Conservation (phyloP, 1,140 invertebrate genomes). For the Contarinia nasturtii region DNA sequence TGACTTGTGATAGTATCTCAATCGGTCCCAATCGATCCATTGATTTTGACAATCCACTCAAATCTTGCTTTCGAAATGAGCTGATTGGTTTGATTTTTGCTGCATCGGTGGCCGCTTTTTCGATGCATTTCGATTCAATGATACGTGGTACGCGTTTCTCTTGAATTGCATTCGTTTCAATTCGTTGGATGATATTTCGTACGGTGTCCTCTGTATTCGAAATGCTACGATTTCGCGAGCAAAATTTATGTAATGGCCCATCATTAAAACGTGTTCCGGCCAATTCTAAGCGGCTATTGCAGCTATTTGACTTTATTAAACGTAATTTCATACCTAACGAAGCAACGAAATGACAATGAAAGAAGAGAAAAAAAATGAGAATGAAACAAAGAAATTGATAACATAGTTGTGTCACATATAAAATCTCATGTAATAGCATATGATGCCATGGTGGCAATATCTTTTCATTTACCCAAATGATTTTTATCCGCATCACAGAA, state of each 20-base stretch:
- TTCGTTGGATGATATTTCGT: conserved; percentile 19
- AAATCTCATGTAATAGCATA: no score
- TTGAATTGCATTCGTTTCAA: conserved; percentile 8
- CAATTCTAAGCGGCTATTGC: conserved; percentile 58
- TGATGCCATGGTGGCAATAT: no score
- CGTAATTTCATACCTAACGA: conserved; percentile 49
- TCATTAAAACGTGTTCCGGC: conserved; percentile 37
- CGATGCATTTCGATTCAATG: conserved; percentile 6
- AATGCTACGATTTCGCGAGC: conserved; percentile 25
- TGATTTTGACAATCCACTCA: background rate
- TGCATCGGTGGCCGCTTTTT: conserved; percentile 5
- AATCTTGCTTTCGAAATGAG: background rate
- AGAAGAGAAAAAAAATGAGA: background rate
- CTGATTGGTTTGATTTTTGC: background rate
- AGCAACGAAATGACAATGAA: background rate
- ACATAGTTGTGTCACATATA: no score
- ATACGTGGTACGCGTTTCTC: conserved; percentile 2
- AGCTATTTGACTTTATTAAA: conserved; percentile 65
- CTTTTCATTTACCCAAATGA: background rate
- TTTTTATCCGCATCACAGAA: background rate
- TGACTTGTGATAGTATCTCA: conserved; percentile 10
- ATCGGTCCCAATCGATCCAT: background rate
- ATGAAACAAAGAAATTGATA: no score
- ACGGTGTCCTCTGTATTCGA: conserved; percentile 17
- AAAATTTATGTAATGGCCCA: conserved; percentile 18